These are phyloP conservation scores for Araneus ventricosus DNA, from an alignment of 1,140 invertebrate species.

Conservation along the genomic window DNA sequence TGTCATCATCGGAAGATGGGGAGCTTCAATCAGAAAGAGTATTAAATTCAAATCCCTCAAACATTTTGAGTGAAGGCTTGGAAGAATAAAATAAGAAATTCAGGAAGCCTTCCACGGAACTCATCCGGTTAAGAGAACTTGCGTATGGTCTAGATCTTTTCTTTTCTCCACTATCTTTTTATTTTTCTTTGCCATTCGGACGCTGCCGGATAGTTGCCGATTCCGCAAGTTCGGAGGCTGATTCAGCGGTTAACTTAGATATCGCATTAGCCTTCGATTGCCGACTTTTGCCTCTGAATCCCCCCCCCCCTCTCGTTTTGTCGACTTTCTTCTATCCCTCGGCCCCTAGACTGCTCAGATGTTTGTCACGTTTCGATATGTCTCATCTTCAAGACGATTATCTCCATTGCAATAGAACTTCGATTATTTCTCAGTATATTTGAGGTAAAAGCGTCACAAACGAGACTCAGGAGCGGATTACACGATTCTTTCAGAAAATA, in stretches of 20 bases:
- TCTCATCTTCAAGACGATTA: constrained; percentile 26
- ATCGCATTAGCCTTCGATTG: constrained; percentile 61
- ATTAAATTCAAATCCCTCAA: constrained; percentile 71
- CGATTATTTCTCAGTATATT: constrained; percentile 19
- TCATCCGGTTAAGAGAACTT: constrained; percentile 25
- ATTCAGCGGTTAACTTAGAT: constrained; percentile 70
- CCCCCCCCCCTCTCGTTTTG: not conserved
- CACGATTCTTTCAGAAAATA: not conserved
- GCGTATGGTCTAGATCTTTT: constrained; percentile 6
- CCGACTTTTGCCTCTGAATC: not conserved
- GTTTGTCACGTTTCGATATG: constrained; percentile 18
- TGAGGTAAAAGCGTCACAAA: not conserved
- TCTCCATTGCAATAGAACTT: not conserved
- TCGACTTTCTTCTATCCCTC: not conserved
- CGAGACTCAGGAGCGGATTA: not conserved
- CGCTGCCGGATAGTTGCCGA: constrained; percentile 50
- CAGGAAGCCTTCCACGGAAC: constrained; percentile 17
- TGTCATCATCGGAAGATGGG: constrained; percentile 43
- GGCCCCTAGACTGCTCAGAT: not conserved
- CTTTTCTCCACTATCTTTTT: not conserved
- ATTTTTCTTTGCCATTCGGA: constrained; percentile 37
- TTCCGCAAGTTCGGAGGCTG: constrained; percentile 59
- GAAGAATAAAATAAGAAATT: not conserved
- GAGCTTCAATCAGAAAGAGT: constrained; percentile 65
- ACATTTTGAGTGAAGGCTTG: constrained; percentile 4